phyloP scores from a whole-genome alignment of 2,888 invertebrate genomes.

The Philereme transversata region DNA sequence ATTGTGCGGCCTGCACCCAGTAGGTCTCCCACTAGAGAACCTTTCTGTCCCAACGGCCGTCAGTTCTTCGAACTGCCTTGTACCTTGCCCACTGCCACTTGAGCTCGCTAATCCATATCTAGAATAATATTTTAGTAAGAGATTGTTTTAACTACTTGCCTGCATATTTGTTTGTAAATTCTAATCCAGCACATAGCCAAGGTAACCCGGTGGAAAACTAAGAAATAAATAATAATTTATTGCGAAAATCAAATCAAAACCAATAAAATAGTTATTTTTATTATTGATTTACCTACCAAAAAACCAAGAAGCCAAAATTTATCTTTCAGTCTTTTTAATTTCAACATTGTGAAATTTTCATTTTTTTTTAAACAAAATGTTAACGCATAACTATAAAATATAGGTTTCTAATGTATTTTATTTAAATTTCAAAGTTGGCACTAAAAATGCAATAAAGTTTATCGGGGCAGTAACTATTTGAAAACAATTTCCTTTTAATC shows the following conservation, averaged over 20 bases:
- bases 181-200: constrained; percentile 1
- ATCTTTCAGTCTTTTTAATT: background rate
- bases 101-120: no score
- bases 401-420: constrained; percentile 3
- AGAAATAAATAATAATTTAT: background rate
- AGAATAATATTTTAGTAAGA: no score
- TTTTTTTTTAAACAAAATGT: background rate
- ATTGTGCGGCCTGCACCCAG: no score
- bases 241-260: background rate
- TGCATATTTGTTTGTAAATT: constrained; percentile 3
- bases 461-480: background rate
- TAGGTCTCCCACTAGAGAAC: no score
- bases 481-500: no score
- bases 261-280: background rate
- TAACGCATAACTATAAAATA: background rate
- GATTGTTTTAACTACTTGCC: no score
- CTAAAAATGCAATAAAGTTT: background rate
- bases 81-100: no score
- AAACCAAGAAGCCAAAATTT: background rate
- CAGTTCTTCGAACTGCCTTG: no score
- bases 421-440: background rate
- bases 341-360: constrained; percentile 4
- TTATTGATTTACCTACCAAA: constrained; percentile 4
- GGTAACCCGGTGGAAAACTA: constrained; percentile 9
- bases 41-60: no score